phyloP scores from a whole-genome alignment of 1,140 invertebrate genomes.

The Drosophila nannoptera region DNA sequence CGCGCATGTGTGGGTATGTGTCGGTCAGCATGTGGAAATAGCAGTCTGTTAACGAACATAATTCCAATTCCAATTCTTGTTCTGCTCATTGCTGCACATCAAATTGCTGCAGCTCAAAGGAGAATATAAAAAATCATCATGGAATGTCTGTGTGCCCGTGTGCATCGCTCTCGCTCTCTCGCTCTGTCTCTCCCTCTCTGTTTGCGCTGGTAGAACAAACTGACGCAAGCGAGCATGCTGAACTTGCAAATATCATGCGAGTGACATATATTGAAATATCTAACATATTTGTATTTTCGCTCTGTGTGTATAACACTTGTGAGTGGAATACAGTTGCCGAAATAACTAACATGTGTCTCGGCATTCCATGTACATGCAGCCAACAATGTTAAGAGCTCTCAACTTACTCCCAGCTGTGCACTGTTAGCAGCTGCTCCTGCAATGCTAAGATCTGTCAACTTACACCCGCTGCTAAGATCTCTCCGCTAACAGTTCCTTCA shows the following conservation, averaged over 20 bases:
- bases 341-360: neutral
- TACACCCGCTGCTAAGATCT: too few species aligned
- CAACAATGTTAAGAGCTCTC: neutral
- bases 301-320: neutral
- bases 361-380: neutral
- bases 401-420: neutral
- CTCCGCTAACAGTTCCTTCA: neutral
- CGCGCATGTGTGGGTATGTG: conserved; percentile 6
- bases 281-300: neutral
- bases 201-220: conserved; percentile 8
- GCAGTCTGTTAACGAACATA: conserved; percentile 41
- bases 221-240: conserved; percentile 11
- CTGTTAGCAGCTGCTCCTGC: too few species aligned
- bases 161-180: neutral
- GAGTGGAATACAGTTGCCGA: neutral
- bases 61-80: conserved; percentile 26
- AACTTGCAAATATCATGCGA: conserved; percentile 1
- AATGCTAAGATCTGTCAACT: too few species aligned
- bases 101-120: conserved; percentile 33
- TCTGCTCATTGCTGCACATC: conserved; percentile 22
- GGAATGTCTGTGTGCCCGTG: neutral
- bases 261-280: conserved; percentile 1
- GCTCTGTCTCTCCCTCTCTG: neutral
- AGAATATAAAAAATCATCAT: conserved; percentile 16
- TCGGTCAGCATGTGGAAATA: conserved; percentile 18